Base-by-base conservation (phyloP, 2,797 vertebrate genomes). In the Falco novaeseelandiae region DNA sequence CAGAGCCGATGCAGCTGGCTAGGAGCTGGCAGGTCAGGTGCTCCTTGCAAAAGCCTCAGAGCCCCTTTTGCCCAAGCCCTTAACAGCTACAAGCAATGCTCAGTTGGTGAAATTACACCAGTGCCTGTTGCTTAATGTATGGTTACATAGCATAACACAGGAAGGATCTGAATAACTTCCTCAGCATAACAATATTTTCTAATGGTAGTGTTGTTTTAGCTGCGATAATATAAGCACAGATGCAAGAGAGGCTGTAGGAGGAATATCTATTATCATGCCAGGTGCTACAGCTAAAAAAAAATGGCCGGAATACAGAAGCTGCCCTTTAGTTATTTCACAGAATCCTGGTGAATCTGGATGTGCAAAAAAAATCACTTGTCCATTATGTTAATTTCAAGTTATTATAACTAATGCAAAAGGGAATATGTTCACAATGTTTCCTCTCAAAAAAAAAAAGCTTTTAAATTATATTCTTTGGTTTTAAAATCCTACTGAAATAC, bases 1-100 rank as follows among this genome's bases (percentile, higher is more conserved):
- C 10, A 9, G 30, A 78, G 4, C 3, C 25, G 30, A 16, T 20
- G 18, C 58, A 62, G 7, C 38, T 36, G 3, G 0, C 15, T 4
- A 2, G 52, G 10, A 10, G 1, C n/a, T 71, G 32, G 52, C 10
- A 32, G 21, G 14, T 40, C 25, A 32, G 15, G 9, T 40, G 11
- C 19, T 76, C 15, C 7, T 4, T 16, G 6, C 6, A 3, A 10
- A 5, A 51, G 1, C 9, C 44, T 6, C 8, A 65, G 10, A 20
- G 2, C 29, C 6, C 1, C 3, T 14, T 69, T 70, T 72, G 30
- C 23, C 46, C 74, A 38, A 46, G 38, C 10, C 25, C 16, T 67
- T 25, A 29, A 51, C 12, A 62, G 9, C 12, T 65, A 46, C 38
- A 83, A 86, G 11, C 0, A 0, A 14, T 34, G 22, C 6, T 88